Conservation (phyloP, 1,140 invertebrate genomes). For the Coenobita brevimanus region DNA sequence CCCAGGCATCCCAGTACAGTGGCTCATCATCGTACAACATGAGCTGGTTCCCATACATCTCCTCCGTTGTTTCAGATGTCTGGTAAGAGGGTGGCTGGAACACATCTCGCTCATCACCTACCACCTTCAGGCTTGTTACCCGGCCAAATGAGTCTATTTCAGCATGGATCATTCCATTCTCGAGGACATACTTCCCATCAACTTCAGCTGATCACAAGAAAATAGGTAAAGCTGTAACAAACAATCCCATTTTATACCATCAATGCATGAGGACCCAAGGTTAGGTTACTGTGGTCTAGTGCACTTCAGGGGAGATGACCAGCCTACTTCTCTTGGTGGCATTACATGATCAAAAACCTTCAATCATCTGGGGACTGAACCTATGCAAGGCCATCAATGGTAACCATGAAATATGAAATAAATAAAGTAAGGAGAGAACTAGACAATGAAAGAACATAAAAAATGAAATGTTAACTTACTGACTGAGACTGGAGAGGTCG, state of each 20-base stretch:
- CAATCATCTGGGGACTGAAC: too few species aligned
- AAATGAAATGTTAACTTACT: conserved; percentile 20
- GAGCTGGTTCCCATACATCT: conserved; percentile 52
- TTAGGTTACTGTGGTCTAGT: too few species aligned
- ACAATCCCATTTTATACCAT: too few species aligned
- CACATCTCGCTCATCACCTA: conserved; percentile 37
- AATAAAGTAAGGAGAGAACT: too few species aligned
- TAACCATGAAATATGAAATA: too few species aligned
- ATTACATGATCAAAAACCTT: too few species aligned
- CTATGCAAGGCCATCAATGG: too few species aligned
- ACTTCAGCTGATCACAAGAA: conserved; percentile 23
- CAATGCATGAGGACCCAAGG: too few species aligned
- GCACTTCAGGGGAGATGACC: too few species aligned
- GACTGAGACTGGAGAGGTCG: conserved; percentile 14
- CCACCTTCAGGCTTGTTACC: conserved; percentile 44
- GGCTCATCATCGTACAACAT: conserved; percentile 77
- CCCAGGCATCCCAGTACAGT: conserved; percentile 79
- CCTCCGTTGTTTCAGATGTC: conserved; percentile 47
- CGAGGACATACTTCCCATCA: conserved; percentile 37
- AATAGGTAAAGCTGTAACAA: not conserved
- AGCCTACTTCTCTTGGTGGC: too few species aligned
- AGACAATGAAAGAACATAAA: too few species aligned
- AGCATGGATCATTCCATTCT: conserved; percentile 50
- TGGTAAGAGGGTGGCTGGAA: conserved; percentile 5
- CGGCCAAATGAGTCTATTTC: conserved; percentile 46